Percentiles rank a stretch among this genome's conserved stretches.
Evolutionary conservation across 2,888 invertebrate genomes (phyloP).

Genomic region (Drosophila subsilvestris): DNA sequence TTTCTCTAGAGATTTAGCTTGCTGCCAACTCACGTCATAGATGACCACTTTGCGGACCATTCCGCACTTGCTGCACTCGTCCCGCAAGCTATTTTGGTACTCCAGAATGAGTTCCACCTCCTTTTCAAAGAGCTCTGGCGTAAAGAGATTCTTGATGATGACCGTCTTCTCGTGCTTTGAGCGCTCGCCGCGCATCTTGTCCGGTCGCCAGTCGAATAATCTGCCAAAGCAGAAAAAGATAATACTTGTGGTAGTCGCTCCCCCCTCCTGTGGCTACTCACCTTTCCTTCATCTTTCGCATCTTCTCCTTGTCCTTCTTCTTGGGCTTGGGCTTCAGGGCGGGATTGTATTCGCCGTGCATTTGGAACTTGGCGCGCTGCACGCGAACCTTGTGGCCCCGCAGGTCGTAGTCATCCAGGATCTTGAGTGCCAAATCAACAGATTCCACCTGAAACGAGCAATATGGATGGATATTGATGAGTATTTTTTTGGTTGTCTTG

Average conservation of each 20-base stretch:
- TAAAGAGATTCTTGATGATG: constrained; percentile 96
- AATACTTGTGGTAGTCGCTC: neutral
- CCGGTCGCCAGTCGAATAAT: constrained; percentile 98
- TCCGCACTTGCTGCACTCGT: constrained; percentile 96
- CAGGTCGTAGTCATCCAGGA: constrained; percentile 94
- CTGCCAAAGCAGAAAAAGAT: constrained; percentile 82
- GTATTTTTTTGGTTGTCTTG: constrained; percentile 13
- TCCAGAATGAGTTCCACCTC: constrained; percentile 95
- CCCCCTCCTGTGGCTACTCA: constrained; percentile 68
- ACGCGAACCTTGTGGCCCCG: constrained; percentile 93
- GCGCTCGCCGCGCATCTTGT: constrained; percentile 93
- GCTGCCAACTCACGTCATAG: constrained; percentile 90
- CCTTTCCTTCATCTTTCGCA: constrained; percentile 96
- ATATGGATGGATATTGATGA: neutral
- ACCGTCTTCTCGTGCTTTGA: constrained; percentile 95
- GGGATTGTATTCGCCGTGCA: constrained; percentile 98
- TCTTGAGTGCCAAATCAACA: constrained; percentile 94
- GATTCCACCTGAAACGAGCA: constrained; percentile 90
- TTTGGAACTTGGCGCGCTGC: constrained; percentile 96
- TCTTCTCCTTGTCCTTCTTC: constrained; percentile 94
- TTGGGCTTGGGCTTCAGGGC: constrained; percentile 95
- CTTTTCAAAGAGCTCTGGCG: constrained; percentile 93
- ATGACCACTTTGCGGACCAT: constrained; percentile 95
- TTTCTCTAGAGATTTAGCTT: neutral
- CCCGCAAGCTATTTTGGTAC: constrained; percentile 94